Evolutionary conservation across 2,888 invertebrate species (phyloP), one percentile per base, ranked within the genome.

Genomic region (Drosophila buzzatii): DNA sequence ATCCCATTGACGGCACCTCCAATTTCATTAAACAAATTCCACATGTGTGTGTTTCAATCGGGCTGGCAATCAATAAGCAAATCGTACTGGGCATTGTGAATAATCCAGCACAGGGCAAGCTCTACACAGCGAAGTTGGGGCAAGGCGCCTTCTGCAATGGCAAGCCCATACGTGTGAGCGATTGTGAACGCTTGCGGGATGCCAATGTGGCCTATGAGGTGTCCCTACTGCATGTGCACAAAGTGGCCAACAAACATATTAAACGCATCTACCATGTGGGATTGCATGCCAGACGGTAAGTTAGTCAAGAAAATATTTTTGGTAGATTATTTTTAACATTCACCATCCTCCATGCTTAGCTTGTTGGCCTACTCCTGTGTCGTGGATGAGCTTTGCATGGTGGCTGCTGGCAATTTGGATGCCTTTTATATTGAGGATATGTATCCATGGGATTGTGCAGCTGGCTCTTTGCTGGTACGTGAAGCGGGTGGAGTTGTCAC

Each of bases 1-100:
- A 98, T 93, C 97, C 97, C 5, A 96, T 98, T 57, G 97, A 98
- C 93, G 97, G 98, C 16, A 98, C 97, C 0, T 95, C 95, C 52
- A 98, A 98, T 93, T 98, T 97, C 92, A 95, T 97, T 14, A 94
- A 95, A 84, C 94, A 94, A 61, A 95, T 96, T 87, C 96, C 96
- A 1, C 94, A 95, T 66, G 94, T 94, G 39, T 95, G 95, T 80
- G 95, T 97, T 64, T 96, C 96, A 0, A 94, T 97, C 60, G 97
- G 94, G 27, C 90, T 95, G n/a, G 87, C 94, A 0, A 92, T 95
- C 14, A 93, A 94, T 42, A 95, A 95, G 87, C 92, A 94, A 86
- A 92, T 95, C 52, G 94, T 94, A 9, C 85, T 96, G 81, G 97
- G 97, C 14, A 94, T 98, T 51, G 95, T 97, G 35, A 97, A 95